A percentile compares a stretch with the other conserved stretches of the same genome.
These are phyloP conservation scores for Colinus virginianus DNA, from an alignment of 2,113 vertebrate species.

Conservation along the genomic window DNA sequence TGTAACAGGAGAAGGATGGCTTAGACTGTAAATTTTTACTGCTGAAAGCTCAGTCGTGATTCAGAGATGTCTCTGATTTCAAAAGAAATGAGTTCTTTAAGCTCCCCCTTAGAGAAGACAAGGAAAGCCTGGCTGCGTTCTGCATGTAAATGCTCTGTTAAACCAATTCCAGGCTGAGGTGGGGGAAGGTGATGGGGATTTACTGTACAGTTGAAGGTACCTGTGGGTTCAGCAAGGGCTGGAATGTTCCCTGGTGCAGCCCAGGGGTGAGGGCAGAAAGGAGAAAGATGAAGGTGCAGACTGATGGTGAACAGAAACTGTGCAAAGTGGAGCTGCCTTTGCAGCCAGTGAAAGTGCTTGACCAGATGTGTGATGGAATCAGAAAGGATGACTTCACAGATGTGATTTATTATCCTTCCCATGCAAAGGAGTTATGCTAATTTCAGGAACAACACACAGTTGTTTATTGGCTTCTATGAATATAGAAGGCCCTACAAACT, in stretches of 20 bases:
- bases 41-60: not conserved
- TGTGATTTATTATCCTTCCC: slow-evolving; percentile 18
- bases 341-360: not conserved
- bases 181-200: slow-evolving; percentile 11
- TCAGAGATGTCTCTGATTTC: slow-evolving; percentile 23
- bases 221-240: not conserved
- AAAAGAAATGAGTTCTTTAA: slow-evolving; percentile 20
- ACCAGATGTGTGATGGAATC: not conserved
- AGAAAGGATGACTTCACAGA: slow-evolving; percentile 6
- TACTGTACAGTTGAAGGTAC: slow-evolving; percentile 6
- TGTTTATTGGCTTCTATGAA: not conserved
- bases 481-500: not conserved
- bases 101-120: not conserved
- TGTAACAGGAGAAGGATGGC: not conserved
- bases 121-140: slow-evolving; percentile 35
- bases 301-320: not conserved
- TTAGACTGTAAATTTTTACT: not conserved
- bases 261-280: not conserved
- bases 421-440: not conserved
- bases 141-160: slow-evolving; percentile 37
- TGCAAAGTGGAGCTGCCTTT: not conserved
- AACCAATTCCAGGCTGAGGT: slow-evolving; percentile 12
- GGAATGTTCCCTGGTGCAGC: not conserved
- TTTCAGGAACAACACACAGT: not conserved
- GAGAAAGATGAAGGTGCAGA: not conserved